These are phyloP conservation scores for Pampus argenteus DNA, from an alignment of 2,797 vertebrate genomes.

Conservation along the genomic window DNA sequence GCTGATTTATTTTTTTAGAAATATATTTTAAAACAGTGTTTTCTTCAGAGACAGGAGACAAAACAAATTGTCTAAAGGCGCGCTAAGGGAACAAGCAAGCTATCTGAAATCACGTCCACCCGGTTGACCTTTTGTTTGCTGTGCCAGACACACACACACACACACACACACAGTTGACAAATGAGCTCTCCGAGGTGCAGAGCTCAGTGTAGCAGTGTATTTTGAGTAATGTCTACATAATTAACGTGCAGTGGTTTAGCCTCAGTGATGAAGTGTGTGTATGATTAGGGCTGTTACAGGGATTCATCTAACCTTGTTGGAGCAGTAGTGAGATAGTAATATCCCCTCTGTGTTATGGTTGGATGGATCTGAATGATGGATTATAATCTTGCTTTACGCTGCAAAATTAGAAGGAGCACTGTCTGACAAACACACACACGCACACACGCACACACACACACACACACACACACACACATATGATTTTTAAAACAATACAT, in stretches of 20 bases:
- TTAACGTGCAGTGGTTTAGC: slow-evolving; percentile 82
- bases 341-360: slow-evolving; percentile 70
- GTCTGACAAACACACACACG: slow-evolving; percentile 30
- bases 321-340: slow-evolving; percentile 74
- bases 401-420: slow-evolving; percentile 52
- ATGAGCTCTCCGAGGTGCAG: slow-evolving; percentile 75
- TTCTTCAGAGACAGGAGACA: slow-evolving; percentile 31
- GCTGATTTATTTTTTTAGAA: background rate
- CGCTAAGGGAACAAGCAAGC: slow-evolving; percentile 43
- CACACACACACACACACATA: slow-evolving; percentile 37
- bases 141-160: slow-evolving; percentile 51
- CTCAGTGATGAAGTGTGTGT: slow-evolving; percentile 83
- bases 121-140: slow-evolving; percentile 80
- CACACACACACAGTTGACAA: slow-evolving; percentile 71
- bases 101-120: slow-evolving; percentile 69
- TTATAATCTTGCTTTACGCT: slow-evolving; percentile 66
- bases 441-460: too few relatives aligned
- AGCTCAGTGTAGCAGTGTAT: slow-evolving; percentile 75
- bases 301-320: slow-evolving; percentile 80
- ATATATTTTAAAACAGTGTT: slow-evolving; percentile 11
- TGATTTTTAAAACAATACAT: slow-evolving; percentile 18
- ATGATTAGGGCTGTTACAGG: slow-evolving; percentile 85
- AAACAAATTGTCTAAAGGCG: slow-evolving; percentile 55
- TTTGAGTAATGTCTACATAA: slow-evolving; percentile 87
- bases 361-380: slow-evolving; percentile 71